A percentile compares a stretch with the other conserved stretches of the same genome.
phyloP scores from a whole-genome alignment of 2,797 vertebrate genomes.

The Anolis apletophallus region DNA sequence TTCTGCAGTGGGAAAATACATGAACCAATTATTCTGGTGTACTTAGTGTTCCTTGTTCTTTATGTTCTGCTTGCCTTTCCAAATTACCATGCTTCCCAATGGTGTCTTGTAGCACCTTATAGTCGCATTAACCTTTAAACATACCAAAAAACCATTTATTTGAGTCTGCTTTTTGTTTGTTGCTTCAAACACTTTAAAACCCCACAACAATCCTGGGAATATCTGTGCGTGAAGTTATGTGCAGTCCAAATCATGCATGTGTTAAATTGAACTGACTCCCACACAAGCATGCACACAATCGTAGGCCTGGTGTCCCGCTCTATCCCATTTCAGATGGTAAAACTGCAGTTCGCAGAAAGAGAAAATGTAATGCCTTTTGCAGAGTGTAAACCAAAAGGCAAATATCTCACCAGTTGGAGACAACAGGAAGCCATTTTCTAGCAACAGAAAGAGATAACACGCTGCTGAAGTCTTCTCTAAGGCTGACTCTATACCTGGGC shows the following conservation, averaged over 20 bases:
- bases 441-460: not conserved
- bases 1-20: not conserved
- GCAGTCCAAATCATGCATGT: not conserved
- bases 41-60: not conserved
- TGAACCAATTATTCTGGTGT: not conserved
- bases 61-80: not conserved
- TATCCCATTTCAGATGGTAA: not conserved
- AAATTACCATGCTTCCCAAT: not conserved
- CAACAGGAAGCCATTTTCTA: not conserved
- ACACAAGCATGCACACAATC: not conserved
- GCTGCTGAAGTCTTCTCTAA: too few species aligned
- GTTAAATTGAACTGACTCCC: not conserved
- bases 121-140: not conserved
- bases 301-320: not conserved
- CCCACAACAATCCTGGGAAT: not conserved
- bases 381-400: not conserved
- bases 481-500: too few species aligned
- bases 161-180: not conserved
- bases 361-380: not conserved
- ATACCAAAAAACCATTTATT: not conserved
- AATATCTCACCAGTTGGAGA: not conserved
- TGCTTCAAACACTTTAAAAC: not conserved
- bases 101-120: not conserved
- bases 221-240: not conserved
- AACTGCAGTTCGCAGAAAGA: not conserved